A percentile compares a stretch with the other conserved stretches of the same genome.
phyloP scores from a whole-genome alignment of 2,888 invertebrate species.

The Volucella zonaria region DNA sequence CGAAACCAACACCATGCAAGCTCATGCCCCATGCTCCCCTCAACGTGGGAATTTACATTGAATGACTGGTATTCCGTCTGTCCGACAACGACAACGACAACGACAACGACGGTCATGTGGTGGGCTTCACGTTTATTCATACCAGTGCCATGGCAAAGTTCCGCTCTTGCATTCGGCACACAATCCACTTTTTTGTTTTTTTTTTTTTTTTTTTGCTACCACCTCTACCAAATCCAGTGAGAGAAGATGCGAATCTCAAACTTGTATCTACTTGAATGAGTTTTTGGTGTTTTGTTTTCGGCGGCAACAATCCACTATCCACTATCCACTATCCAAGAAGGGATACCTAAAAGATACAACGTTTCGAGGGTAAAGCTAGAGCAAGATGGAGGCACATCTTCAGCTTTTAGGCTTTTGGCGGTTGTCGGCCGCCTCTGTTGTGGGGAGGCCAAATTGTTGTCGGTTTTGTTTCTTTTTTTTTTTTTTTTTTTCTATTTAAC shows the following conservation, averaged over 20 bases:
- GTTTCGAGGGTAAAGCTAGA: constrained; percentile 48
- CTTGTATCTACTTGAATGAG: constrained; percentile 44
- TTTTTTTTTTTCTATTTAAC: constrained; percentile 34
- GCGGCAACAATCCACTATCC: no score
- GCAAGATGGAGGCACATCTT: constrained; percentile 58
- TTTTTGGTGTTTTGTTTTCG: constrained; percentile 20
- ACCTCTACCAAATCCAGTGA: constrained; percentile 29
- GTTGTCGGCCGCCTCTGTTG: constrained; percentile 1
- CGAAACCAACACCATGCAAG: background rate
- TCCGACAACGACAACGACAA: background rate
- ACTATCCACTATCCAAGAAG: constrained; percentile 50
- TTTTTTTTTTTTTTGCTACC: constrained; percentile 25
- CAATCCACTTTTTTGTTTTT: background rate
- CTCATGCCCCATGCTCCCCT: constrained; percentile 22
- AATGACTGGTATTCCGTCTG: constrained; percentile 47
- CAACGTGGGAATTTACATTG: constrained; percentile 34
- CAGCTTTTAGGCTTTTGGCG: background rate
- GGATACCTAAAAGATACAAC: constrained; percentile 40
- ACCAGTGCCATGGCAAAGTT: constrained; percentile 38
- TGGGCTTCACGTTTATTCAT: constrained; percentile 10
- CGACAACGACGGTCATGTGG: constrained; percentile 15
- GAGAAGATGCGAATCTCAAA: constrained; percentile 67
- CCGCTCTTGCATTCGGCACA: constrained; percentile 51
- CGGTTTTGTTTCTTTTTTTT: constrained; percentile 39
- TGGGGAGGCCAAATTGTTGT: constrained; percentile 54